Conservation (phyloP, 2,113 vertebrate genomes). For the Chloroceryle aenea region DNA sequence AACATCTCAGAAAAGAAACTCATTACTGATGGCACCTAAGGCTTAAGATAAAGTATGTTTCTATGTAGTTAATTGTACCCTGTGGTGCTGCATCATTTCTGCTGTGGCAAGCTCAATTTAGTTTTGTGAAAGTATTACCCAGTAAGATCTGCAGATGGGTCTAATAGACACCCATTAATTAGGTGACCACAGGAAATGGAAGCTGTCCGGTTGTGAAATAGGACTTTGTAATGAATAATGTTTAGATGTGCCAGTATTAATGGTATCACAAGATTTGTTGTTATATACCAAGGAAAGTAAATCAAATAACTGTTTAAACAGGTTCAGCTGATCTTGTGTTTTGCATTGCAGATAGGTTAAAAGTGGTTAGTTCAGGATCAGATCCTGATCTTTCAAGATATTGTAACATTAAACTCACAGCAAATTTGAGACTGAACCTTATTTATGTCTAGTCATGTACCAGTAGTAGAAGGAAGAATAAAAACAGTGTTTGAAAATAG, state of each 20-base stretch:
- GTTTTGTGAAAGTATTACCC: slow-evolving; percentile 71
- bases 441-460: background rate
- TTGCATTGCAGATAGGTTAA: slow-evolving; percentile 19
- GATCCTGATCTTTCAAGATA: background rate
- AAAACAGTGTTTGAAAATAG: background rate
- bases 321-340: slow-evolving; percentile 14
- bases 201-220: slow-evolving; percentile 45
- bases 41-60: slow-evolving; percentile 70
- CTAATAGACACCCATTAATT: slow-evolving; percentile 82
- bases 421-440: background rate
- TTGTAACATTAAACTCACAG: background rate
- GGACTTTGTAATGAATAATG: slow-evolving; percentile 47
- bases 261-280: slow-evolving; percentile 15
- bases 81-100: slow-evolving; percentile 76
- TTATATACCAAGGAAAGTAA: slow-evolving; percentile 41
- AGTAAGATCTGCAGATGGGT: slow-evolving; percentile 76
- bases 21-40: slow-evolving; percentile 81
- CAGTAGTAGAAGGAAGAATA: background rate
- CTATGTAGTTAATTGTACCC: slow-evolving; percentile 78
- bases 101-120: slow-evolving; percentile 76
- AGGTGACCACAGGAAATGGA: slow-evolving; percentile 64
- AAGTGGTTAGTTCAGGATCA: background rate
- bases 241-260: slow-evolving; percentile 46
- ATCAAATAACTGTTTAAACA: slow-evolving; percentile 51
- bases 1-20: slow-evolving; percentile 71